Evolutionary conservation across 2,113 vertebrate species (phyloP).

Genomic region (Bos indicus): DNA sequence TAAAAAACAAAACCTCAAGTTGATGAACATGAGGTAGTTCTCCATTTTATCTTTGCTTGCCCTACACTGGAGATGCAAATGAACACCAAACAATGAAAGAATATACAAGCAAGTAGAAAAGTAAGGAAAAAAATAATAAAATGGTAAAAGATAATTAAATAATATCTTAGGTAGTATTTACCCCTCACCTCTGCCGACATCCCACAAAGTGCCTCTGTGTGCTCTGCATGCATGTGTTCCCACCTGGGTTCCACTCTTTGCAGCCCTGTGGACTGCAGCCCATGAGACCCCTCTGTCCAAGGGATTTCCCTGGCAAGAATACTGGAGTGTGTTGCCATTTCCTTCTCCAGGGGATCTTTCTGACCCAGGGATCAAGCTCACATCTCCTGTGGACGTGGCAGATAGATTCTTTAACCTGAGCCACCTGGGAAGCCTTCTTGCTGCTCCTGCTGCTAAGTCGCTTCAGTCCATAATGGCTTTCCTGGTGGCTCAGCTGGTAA

Average conservation of each 20-base stretch:
- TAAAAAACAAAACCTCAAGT: background rate
- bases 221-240: background rate
- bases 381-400: background rate
- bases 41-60: background rate
- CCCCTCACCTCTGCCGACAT: background rate
- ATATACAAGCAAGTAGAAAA: background rate
- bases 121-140: background rate
- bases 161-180: background rate
- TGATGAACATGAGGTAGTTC: background rate
- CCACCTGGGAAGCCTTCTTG: background rate
- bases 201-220: background rate
- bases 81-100: background rate
- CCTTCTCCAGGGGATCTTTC: background rate
- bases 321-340: background rate
- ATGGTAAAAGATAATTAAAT: background rate
- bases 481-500: background rate
- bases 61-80: background rate
- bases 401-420: background rate
- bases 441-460: too few species aligned
- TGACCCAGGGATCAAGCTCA: background rate
- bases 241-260: background rate
- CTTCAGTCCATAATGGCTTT: background rate
- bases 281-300: background rate
- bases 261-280: background rate
- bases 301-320: background rate